A percentile compares a stretch with the other conserved stretches of the same genome.
Conservation (phyloP, 2,888 invertebrate genomes). For the Drosophila subsilvestris region DNA sequence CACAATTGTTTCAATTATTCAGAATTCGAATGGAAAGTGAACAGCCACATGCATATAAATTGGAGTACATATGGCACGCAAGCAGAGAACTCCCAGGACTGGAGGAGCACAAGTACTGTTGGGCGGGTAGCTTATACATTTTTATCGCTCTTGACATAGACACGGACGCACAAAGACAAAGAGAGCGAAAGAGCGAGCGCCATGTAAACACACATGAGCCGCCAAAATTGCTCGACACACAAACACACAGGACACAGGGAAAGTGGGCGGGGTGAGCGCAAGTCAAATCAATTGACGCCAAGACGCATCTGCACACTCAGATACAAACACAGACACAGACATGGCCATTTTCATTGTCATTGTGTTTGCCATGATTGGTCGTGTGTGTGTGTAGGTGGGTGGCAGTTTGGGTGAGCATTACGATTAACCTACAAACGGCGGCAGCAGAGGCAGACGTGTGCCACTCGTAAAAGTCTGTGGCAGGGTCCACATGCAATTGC, state of each 20-base stretch:
- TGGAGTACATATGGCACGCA: slow-evolving; percentile 1
- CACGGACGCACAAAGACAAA: slow-evolving; percentile 5
- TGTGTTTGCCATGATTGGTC: slow-evolving; percentile 6
- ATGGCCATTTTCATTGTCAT: slow-evolving; percentile 25
- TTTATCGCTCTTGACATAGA: slow-evolving; percentile 47
- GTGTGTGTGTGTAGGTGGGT: slow-evolving; percentile 1
- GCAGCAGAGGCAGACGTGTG: slow-evolving; percentile 23
- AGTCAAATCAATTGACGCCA: slow-evolving; percentile 61
- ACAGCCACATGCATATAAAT: slow-evolving; percentile 45
- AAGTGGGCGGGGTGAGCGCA: slow-evolving; percentile 48
- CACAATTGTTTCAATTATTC: slow-evolving; percentile 62
- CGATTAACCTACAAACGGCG: slow-evolving; percentile 52
- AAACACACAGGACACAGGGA: slow-evolving; percentile 8
- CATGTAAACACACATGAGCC: slow-evolving; percentile 52
- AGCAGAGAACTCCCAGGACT: neutral
- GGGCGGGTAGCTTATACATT: slow-evolving; percentile 39
- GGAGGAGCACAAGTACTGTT: neutral
- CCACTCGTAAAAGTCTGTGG: slow-evolving; percentile 5
- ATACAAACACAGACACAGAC: slow-evolving; percentile 1
- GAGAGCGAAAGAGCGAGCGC: slow-evolving; percentile 22
- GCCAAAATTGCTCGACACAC: slow-evolving; percentile 54
- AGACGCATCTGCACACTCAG: slow-evolving; percentile 31
- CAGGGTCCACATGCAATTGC: slow-evolving; percentile 5
- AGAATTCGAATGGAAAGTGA: slow-evolving; percentile 32
- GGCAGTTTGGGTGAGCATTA: slow-evolving; percentile 33